phyloP scores from a whole-genome alignment of 2,113 vertebrate genomes.

The Hemibagrus wyckioides region DNA sequence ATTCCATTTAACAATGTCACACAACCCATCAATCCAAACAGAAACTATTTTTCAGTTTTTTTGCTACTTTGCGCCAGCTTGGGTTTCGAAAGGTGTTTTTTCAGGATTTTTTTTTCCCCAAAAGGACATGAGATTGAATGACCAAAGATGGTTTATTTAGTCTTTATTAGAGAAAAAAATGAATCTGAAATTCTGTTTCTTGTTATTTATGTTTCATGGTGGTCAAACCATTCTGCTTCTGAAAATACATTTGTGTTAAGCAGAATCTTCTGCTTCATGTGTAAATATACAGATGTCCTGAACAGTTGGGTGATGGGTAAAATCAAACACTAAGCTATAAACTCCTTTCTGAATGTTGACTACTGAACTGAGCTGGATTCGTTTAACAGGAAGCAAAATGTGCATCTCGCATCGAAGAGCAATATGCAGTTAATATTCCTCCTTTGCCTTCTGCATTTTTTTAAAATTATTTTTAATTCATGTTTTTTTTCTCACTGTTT shows the following conservation, averaged over 20 bases:
- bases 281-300: neutral
- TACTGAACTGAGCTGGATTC: neutral
- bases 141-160: neutral
- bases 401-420: slow-evolving; percentile 1
- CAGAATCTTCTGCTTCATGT: neutral
- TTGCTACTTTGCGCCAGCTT: neutral
- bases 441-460: neutral
- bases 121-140: slow-evolving; percentile 10
- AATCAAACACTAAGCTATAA: neutral
- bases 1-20: neutral
- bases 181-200: neutral
- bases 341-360: neutral
- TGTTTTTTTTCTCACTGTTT: neutral
- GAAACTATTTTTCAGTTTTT: neutral
- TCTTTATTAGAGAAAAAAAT: neutral
- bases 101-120: neutral
- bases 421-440: slow-evolving; percentile 8
- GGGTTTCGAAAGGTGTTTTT: neutral
- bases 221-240: neutral
- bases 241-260: slow-evolving; percentile 13
- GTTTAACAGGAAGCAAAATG: neutral
- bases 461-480: neutral
- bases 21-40: neutral
- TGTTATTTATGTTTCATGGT: slow-evolving; percentile 29
- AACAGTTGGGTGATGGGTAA: neutral